phyloP scores from a whole-genome alignment of 1,140 invertebrate species.

The Sipha flava region DNA sequence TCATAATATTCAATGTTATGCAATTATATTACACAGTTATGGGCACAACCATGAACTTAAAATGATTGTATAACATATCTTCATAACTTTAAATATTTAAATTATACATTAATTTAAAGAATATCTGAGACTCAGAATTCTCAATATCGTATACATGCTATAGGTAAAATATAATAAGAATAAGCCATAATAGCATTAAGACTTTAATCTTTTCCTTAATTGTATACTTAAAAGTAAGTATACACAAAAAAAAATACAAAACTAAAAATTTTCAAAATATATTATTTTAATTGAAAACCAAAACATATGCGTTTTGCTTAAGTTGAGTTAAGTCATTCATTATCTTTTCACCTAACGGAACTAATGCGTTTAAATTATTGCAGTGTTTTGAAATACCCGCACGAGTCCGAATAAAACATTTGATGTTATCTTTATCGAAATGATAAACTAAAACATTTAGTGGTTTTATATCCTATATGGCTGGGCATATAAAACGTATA shows the following conservation, averaged over 20 bases:
- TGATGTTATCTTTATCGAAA: not conserved
- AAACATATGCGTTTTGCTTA: not conserved
- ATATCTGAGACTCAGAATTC: too few species aligned
- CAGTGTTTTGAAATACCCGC: not conserved
- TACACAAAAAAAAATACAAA: not conserved
- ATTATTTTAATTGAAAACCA: not conserved
- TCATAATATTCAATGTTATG: too few species aligned
- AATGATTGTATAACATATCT: too few species aligned
- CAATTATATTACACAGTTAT: too few species aligned
- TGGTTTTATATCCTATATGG: not conserved
- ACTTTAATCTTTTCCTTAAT: not conserved
- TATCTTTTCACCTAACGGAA: not conserved
- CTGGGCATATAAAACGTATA: not conserved
- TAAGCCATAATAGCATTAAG: not conserved
- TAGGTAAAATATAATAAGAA: not conserved
- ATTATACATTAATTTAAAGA: too few species aligned
- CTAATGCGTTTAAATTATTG: not conserved
- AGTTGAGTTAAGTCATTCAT: not conserved
- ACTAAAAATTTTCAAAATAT: not conserved
- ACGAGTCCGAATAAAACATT: not conserved
- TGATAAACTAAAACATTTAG: not conserved
- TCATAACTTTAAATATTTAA: too few species aligned
- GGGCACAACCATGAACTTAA: too few species aligned
- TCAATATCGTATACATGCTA: too few species aligned
- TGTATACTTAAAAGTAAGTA: not conserved